These are phyloP conservation scores for Centropristis striata DNA, from an alignment of 2,113 vertebrate genomes.

Conservation along the genomic window DNA sequence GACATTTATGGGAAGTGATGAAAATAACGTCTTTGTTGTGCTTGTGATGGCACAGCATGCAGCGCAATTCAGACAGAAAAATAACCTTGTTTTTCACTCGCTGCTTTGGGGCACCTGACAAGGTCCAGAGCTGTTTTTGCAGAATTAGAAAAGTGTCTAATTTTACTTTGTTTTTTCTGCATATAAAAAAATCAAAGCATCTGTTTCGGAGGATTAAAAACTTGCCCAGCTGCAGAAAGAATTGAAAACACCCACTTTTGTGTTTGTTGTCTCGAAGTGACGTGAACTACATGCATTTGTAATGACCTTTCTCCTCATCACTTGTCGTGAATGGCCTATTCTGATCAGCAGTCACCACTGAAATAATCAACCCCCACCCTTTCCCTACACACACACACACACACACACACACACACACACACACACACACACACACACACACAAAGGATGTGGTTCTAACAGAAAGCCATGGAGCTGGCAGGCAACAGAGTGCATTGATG, in stretches of 20 bases:
- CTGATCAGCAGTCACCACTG: constrained; percentile 60
- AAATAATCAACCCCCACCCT: constrained; percentile 67
- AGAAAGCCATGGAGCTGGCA: constrained; percentile 69
- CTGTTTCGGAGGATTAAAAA: not conserved
- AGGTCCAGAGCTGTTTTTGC: not conserved
- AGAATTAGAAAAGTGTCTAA: not conserved
- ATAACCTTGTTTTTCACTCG: not conserved
- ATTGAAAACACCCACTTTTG: not conserved
- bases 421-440: constrained; percentile 47
- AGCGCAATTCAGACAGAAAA: not conserved
- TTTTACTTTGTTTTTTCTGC: not conserved
- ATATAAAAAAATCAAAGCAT: not conserved
- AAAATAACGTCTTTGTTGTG: not conserved
- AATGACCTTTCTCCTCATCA: constrained; percentile 46
- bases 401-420: constrained; percentile 20
- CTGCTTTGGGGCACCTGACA: not conserved
- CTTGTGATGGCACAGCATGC: not conserved
- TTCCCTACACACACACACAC: not conserved
- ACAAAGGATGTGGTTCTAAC: constrained; percentile 76
- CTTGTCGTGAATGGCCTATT: constrained; percentile 56
- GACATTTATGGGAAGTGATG: not conserved
- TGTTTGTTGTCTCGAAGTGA: not conserved
- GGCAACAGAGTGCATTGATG: constrained; percentile 73
- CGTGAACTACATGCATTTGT: constrained; percentile 3
- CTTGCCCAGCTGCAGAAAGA: not conserved